Evolutionary conservation across 2,797 vertebrate species (phyloP), one percentile per base, ranked within the genome.

Genomic region (Enteromius afrohamiltoni): DNA sequence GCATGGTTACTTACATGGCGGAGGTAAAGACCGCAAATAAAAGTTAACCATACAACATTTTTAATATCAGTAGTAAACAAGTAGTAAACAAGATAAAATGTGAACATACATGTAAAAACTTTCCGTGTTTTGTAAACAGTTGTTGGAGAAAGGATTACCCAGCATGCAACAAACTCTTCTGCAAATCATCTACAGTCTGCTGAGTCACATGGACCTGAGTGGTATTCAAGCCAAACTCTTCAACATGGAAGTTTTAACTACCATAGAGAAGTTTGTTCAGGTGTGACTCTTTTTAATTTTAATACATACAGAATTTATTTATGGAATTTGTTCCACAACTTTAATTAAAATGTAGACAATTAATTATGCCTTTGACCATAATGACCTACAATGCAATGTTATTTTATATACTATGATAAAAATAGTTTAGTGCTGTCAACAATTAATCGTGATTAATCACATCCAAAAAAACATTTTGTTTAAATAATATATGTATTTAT

Each of bases 161-260:
- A 96, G 94, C 80, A 97, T 98, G 97, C 98, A 99, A 14, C 98
- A 98, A 90, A 97, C 97, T 26, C 96, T 99, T 70, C 95, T 99
- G n/a, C 98, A 99, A 90, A 98, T 98, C 85, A 99, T 99, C 89
- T 96, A 98, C 93, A 98, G 98, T 85, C 95, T 99, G 78, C 96
- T 99, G 71, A 98, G 96, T 90, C 98, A 99, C 83, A 97, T 98
- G 96, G 98, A 99, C 87, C 93, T 99, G 80, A 96, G 96, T 0
- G 90, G 93, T 1, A 95, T 99, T 85, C 97, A 97, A 26, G 96
- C 97, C 83, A 98, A 98, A 90, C 96, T 96, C 86, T 98, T 99
- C 89, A 99, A 99, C 1, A 86, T 94, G 86, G 98, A 99, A 89
- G 97, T 99, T 82, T 95, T 96, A 62, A 98, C 98, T 91, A 99